Percentiles rank a stretch among this genome's conserved stretches.
phyloP scores from a whole-genome alignment of 2,888 invertebrate species.

The Ormyrus thymus region DNA sequence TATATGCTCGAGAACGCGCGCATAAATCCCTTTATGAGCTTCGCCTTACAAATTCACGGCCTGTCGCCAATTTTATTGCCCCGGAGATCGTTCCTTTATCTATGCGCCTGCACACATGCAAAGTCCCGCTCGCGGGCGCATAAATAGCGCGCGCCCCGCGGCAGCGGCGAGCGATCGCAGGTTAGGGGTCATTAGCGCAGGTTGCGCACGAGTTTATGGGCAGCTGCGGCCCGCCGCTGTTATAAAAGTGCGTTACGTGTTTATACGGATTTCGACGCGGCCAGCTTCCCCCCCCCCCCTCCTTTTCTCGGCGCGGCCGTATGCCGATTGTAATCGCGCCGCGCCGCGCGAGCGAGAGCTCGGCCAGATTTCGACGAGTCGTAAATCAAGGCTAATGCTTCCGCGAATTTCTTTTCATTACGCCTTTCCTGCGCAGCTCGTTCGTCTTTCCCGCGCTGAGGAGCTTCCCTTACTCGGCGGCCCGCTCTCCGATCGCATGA shows the following conservation, averaged over 20 bases:
- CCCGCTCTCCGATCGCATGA: constrained; percentile 63
- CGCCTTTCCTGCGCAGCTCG: constrained; percentile 35
- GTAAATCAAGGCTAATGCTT: constrained; percentile 53
- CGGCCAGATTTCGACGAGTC: constrained; percentile 18
- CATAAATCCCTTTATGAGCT: constrained; percentile 71
- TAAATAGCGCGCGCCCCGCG: no score
- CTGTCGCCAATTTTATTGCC: constrained; percentile 71
- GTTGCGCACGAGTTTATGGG: constrained; percentile 23
- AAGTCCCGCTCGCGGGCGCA: constrained; percentile 22
- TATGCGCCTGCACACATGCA: constrained; percentile 59
- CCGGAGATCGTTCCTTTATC: constrained; percentile 64
- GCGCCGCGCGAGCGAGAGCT: constrained; percentile 14
- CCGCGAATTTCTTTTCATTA: constrained; percentile 57
- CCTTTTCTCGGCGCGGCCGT: neutral
- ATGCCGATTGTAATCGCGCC: constrained; percentile 25
- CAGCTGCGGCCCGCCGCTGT: neutral
- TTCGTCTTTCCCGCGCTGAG: constrained; percentile 9
- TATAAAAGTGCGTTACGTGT: constrained; percentile 21
- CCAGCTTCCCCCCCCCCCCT: neutral
- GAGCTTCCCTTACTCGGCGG: neutral
- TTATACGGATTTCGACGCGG: constrained; percentile 21
- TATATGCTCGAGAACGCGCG: constrained; percentile 59
- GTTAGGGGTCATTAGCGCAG: constrained; percentile 30
- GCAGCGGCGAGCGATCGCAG: constrained; percentile 4
- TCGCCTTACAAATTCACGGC: constrained; percentile 71